phyloP scores from a whole-genome alignment of 2,888 invertebrate genomes.

The Gnatocerus cornutus region DNA sequence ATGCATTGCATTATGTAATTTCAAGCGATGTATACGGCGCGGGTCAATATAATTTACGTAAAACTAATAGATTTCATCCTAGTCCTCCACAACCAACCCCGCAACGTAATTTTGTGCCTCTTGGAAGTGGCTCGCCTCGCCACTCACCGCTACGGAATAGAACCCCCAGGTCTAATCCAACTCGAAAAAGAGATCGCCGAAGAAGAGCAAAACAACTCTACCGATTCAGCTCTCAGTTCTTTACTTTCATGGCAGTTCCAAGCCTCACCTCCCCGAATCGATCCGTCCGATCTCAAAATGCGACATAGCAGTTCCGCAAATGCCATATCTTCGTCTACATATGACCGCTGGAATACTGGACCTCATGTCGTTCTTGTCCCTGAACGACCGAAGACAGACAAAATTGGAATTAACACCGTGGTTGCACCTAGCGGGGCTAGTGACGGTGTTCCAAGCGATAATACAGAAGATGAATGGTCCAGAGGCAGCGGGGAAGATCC shows the following conservation, averaged over 20 bases:
- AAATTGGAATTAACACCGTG: conserved; percentile 7
- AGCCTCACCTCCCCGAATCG: conserved; percentile 70
- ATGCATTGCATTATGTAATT: background rate
- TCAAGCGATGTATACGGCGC: conserved; percentile 1
- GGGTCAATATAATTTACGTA: too few species aligned
- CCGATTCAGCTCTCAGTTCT: conserved; percentile 78
- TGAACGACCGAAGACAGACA: conserved; percentile 43
- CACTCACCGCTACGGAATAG: conserved; percentile 82
- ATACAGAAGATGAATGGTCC: conserved; percentile 83
- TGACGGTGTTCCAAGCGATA: conserved; percentile 76
- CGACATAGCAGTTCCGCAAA: conserved; percentile 72
- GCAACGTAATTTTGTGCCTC: conserved; percentile 88
- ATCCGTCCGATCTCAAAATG: conserved; percentile 70
- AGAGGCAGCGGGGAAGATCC: conserved; percentile 81
- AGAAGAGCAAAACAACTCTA: conserved; percentile 79
- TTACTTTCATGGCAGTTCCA: conserved; percentile 82
- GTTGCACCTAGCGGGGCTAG: conserved; percentile 71
- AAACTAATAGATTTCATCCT: conserved; percentile 51
- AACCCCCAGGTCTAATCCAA: conserved; percentile 87
- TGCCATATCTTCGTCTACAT: conserved; percentile 66
- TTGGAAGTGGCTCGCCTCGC: conserved; percentile 90
- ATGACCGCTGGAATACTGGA: conserved; percentile 63
- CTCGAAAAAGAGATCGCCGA: conserved; percentile 90
- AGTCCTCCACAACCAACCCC: conserved; percentile 89
- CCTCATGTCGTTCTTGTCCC: conserved; percentile 64